A percentile compares a stretch with the other conserved stretches of the same genome.
phyloP scores from a whole-genome alignment of 2,797 vertebrate species.

The Arremon brunneinucha region DNA sequence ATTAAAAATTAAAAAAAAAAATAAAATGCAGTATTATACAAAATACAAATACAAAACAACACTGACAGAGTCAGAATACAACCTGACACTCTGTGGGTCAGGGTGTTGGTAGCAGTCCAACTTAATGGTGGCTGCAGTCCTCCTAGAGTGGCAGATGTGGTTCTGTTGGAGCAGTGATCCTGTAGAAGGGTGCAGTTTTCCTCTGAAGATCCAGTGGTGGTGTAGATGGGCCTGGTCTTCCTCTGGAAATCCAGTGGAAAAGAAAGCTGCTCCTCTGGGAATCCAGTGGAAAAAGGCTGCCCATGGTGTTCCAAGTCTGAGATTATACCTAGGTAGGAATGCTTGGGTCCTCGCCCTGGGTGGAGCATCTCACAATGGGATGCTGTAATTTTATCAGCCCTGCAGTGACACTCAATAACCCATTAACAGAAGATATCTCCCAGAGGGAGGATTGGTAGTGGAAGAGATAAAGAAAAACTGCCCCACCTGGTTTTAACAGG shows the following conservation, averaged over 20 bases:
- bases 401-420: not conserved
- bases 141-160: not conserved
- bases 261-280: not conserved
- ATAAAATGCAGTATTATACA: no score
- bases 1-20: not conserved
- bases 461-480: not conserved
- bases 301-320: not conserved
- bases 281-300: not conserved
- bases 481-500: not conserved
- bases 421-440: not conserved
- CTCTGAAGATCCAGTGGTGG: not conserved
- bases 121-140: not conserved
- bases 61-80: not conserved
- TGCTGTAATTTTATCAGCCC: not conserved
- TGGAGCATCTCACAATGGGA: not conserved
- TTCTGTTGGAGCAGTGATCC: not conserved
- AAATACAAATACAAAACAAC: not conserved
- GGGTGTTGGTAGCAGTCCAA: not conserved
- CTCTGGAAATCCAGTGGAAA: not conserved
- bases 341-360: not conserved
- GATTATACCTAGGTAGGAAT: not conserved
- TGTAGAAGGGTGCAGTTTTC: not conserved
- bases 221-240: not conserved
- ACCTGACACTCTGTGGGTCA: not conserved
- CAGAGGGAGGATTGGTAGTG: not conserved